Conservation (phyloP, 2,888 invertebrate genomes). For the Drosophila pseudotalamancana region DNA sequence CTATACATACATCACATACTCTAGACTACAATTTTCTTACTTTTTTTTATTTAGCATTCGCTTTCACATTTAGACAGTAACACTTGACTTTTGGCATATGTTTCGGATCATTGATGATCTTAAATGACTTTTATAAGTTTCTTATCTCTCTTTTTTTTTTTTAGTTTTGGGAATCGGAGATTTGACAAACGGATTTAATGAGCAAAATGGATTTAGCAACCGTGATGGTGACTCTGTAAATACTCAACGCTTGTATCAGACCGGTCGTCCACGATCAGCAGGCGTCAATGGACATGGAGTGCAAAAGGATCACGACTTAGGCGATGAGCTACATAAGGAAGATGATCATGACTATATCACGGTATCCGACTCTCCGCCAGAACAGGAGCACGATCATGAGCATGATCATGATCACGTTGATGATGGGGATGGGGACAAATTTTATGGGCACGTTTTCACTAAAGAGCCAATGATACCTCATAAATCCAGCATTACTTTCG, state of each 20-base stretch:
- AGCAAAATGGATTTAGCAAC: slow-evolving; percentile 28
- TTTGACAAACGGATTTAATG: slow-evolving; percentile 33
- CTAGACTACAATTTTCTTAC: too few species aligned
- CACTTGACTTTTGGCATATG: too few species aligned
- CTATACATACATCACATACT: too few species aligned
- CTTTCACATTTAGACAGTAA: too few species aligned
- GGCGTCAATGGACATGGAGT: slow-evolving; percentile 25
- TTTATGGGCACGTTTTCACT: slow-evolving; percentile 72
- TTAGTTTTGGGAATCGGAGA: slow-evolving; percentile 57
- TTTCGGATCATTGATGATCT: too few species aligned
- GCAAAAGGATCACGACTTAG: slow-evolving; percentile 57
- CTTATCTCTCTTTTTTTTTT: too few species aligned
- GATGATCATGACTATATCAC: slow-evolving; percentile 64
- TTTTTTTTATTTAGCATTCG: too few species aligned
- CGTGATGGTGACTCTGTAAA: slow-evolving; percentile 37
- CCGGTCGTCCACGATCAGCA: slow-evolving; percentile 33
- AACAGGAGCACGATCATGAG: slow-evolving; percentile 41
- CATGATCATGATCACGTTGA: slow-evolving; percentile 27
- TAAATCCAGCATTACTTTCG: slow-evolving; percentile 42
- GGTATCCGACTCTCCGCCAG: slow-evolving; percentile 79
- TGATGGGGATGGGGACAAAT: slow-evolving; percentile 50
- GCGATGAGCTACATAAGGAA: slow-evolving; percentile 60
- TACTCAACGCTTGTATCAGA: slow-evolving; percentile 50
- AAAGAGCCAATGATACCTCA: slow-evolving; percentile 73
- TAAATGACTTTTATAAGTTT: too few species aligned